Conservation (phyloP, 2,113 vertebrate species). For the Procavia capensis region DNA sequence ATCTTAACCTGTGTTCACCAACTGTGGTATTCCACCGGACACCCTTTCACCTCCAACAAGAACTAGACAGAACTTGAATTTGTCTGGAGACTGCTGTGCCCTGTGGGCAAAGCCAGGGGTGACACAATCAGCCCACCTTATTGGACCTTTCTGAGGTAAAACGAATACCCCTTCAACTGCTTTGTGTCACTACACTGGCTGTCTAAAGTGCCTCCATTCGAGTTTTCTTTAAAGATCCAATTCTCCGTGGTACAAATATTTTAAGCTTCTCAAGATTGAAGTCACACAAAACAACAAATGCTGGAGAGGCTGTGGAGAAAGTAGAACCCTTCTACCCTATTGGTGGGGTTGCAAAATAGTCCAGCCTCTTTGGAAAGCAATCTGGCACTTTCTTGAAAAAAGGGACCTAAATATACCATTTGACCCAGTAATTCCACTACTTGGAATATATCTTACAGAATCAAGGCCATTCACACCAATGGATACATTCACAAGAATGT, state of each 20-base stretch:
- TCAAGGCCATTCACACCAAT: too few relatives aligned
- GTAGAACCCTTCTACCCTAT: too few relatives aligned
- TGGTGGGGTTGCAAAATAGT: too few relatives aligned
- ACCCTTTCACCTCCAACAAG: background rate
- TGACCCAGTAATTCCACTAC: too few relatives aligned
- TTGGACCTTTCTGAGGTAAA: fast-evolving
- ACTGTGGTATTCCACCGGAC: background rate
- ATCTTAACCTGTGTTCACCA: conserved; percentile 17
- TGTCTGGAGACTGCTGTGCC: background rate
- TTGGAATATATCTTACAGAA: too few relatives aligned
- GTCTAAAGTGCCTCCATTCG: background rate
- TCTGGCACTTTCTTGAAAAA: too few relatives aligned
- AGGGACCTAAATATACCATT: too few relatives aligned
- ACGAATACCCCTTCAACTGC: background rate
- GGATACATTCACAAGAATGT: too few relatives aligned
- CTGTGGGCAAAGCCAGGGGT: background rate
- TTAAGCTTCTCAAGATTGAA: background rate
- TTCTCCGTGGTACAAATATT: background rate
- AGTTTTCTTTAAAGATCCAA: background rate
- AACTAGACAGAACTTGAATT: background rate
- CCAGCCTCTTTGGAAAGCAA: too few relatives aligned
- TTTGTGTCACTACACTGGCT: background rate
- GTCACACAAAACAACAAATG: too few relatives aligned
- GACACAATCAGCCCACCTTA: background rate
- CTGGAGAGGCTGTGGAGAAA: too few relatives aligned